A percentile compares a stretch with the other conserved stretches of the same genome.
Conservation (phyloP, 2,888 invertebrate species). For the Metallyticus violacea region DNA sequence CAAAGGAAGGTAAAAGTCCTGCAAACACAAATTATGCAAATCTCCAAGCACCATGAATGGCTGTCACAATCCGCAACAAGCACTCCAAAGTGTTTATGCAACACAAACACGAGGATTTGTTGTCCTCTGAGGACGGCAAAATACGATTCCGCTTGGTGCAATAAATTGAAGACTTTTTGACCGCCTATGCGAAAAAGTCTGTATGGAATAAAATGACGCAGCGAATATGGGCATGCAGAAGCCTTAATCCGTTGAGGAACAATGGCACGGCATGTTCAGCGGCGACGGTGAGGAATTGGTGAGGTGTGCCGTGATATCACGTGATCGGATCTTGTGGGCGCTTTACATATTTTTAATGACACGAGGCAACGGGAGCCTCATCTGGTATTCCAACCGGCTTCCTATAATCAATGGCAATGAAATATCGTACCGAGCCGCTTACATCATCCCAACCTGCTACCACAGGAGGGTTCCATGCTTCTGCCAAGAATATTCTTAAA, state of each 20-base stretch:
- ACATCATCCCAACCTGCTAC: background rate
- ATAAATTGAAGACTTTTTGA: background rate
- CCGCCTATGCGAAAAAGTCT: too few species aligned
- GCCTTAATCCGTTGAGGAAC: too few species aligned
- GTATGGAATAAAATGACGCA: too few species aligned
- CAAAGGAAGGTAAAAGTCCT: background rate
- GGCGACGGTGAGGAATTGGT: background rate
- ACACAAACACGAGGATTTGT: background rate
- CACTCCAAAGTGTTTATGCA: background rate
- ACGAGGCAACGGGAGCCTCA: too few species aligned
- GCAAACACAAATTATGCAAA: background rate
- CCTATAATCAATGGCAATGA: background rate
- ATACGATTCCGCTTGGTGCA: background rate
- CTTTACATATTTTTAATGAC: too few species aligned
- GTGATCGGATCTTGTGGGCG: background rate
- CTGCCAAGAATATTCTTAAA: too few species aligned
- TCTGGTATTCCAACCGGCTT: background rate
- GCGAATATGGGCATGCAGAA: too few species aligned
- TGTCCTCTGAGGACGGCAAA: background rate
- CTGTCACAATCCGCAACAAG: background rate
- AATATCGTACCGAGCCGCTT: background rate
- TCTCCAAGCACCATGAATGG: background rate
- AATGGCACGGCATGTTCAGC: too few species aligned
- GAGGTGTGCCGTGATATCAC: background rate
- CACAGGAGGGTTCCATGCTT: too few species aligned